Evolutionary conservation across 2,888 invertebrate species (phyloP).

Genomic region (Palloptera scutellata): DNA sequence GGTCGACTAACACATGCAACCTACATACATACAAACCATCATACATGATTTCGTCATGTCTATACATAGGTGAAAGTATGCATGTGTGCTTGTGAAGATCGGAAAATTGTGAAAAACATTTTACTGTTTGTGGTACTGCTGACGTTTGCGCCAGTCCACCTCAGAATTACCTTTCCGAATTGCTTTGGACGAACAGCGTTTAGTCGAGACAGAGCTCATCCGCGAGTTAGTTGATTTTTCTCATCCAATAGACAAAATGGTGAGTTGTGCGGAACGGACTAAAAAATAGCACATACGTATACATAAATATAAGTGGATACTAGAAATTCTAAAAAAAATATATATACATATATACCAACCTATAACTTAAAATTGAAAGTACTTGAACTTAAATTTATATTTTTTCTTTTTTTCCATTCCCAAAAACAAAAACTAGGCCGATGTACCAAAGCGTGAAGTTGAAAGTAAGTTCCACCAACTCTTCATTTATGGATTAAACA

Average conservation of each 20-base stretch:
- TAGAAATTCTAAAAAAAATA: conserved; percentile 23
- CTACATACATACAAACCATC: not conserved
- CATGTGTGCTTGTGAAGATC: conserved; percentile 34
- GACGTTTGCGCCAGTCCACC: conserved; percentile 44
- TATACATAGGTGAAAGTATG: conserved; percentile 8
- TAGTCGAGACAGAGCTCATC: conserved; percentile 66
- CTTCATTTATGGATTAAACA: conserved; percentile 16
- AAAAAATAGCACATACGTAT: not conserved
- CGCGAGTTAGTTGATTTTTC: conserved; percentile 66
- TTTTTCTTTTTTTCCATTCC: conserved; percentile 61
- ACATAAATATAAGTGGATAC: not conserved
- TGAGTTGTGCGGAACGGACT: conserved; percentile 62
- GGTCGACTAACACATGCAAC: not conserved
- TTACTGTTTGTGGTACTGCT: conserved; percentile 25
- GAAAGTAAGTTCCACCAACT: conserved; percentile 78
- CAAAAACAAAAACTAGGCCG: conserved; percentile 68
- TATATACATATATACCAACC: conserved; percentile 18
- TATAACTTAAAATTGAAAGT: conserved; percentile 22
- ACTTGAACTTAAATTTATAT: conserved; percentile 31
- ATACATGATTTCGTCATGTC: not conserved
- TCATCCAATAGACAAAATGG: conserved; percentile 73
- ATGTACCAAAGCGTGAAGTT: conserved; percentile 86
- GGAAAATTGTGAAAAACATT: conserved; percentile 35
- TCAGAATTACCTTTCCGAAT: conserved; percentile 62
- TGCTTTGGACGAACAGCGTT: conserved; percentile 61